Evolutionary conservation across 2,113 vertebrate genomes (phyloP).

Genomic region (Etheostoma spectabile): DNA sequence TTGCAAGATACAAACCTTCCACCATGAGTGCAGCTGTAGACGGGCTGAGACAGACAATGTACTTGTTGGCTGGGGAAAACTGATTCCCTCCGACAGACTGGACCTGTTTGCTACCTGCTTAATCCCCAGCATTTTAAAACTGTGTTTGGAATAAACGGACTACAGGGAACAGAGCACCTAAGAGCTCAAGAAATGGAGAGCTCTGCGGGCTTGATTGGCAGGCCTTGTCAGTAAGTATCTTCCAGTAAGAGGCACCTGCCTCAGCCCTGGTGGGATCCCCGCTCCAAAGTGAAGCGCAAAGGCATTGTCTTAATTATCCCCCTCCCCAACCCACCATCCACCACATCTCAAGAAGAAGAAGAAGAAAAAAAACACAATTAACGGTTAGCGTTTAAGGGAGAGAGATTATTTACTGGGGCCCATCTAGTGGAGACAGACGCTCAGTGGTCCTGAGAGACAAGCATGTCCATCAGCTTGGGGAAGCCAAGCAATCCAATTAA

Average conservation of each 20-base stretch:
- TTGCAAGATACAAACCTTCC: constrained; percentile 57
- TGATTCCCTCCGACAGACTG: constrained; percentile 79
- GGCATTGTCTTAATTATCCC: constrained; percentile 84
- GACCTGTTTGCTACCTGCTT: constrained; percentile 81
- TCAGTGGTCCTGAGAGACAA: constrained; percentile 78
- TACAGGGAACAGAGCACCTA: constrained; percentile 77
- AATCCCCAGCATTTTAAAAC: constrained; percentile 83
- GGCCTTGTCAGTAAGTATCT: constrained; percentile 79
- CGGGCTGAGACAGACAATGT: constrained; percentile 53
- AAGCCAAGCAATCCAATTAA: constrained; percentile 81
- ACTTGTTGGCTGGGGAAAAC: constrained; percentile 60
- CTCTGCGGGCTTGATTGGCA: constrained; percentile 83
- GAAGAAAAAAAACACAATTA: constrained; percentile 82
- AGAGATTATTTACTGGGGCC: constrained; percentile 83
- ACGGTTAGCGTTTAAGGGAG: constrained; percentile 79
- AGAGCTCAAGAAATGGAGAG: constrained; percentile 76
- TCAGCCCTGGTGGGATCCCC: constrained; percentile 75
- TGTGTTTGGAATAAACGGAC: constrained; percentile 83
- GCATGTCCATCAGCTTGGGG: constrained; percentile 77
- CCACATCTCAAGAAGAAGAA: constrained; percentile 55
- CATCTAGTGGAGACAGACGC: constrained; percentile 78
- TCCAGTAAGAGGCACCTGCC: constrained; percentile 83
- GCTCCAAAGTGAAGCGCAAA: constrained; percentile 74
- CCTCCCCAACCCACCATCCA: constrained; percentile 3
- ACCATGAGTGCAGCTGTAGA: constrained; percentile 54